These are phyloP conservation scores for Clavelina lepadiformis DNA, from an alignment of 23 tunicate species.

Conservation along the genomic window DNA sequence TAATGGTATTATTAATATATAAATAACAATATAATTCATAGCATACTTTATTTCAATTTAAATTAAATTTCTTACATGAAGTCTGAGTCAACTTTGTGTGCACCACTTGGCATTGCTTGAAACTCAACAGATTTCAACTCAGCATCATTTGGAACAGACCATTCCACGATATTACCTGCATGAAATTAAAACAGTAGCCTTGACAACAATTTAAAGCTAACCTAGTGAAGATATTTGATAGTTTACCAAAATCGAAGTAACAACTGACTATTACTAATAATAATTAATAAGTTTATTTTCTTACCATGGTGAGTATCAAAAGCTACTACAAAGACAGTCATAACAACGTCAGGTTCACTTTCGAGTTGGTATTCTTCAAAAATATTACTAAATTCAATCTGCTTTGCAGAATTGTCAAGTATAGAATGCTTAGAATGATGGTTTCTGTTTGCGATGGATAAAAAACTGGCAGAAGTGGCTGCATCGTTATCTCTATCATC, in stretches of 20 bases:
- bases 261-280: not conserved
- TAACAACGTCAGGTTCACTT: constrained; percentile 24
- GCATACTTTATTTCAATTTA: no score
- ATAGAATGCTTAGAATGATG: no score
- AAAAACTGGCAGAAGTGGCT: no score
- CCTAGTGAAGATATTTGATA: no score
- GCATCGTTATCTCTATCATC: no score
- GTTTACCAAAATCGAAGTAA: no score
- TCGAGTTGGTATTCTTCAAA: constrained; percentile 6
- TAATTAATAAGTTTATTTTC: not conserved
- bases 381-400: not conserved
- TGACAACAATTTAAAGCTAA: no score
- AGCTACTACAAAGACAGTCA: constrained; percentile 52
- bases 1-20: no score
- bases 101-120: constrained; percentile 92
- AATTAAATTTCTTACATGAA: constrained; percentile 51
- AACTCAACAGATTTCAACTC: constrained; percentile 57
- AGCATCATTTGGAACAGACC: constrained; percentile 50
- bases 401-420: not conserved
- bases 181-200: no score
- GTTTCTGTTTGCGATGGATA: no score
- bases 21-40: no score
- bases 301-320: constrained; percentile 53
- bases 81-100: constrained; percentile 63
- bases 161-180: constrained; percentile 79